Percentiles rank a stretch among this genome's conserved stretches.
Evolutionary conservation across 2,113 vertebrate genomes (phyloP).

Genomic region (Verasper variegatus): DNA sequence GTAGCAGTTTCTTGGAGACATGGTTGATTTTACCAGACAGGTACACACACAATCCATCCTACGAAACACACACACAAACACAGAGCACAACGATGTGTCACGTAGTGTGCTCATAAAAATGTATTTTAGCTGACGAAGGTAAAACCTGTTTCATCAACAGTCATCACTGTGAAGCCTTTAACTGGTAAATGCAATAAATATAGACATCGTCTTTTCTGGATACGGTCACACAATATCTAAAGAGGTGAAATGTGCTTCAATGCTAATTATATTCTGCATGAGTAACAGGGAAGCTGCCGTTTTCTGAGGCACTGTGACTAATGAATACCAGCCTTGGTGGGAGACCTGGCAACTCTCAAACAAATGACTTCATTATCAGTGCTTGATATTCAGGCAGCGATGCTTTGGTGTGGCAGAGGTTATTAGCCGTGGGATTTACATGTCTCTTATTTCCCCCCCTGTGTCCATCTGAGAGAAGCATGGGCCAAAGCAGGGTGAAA

Average conservation of each 20-base stretch:
- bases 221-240: constrained; percentile 44
- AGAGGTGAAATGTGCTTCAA: constrained; percentile 73
- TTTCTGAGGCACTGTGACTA: constrained; percentile 74
- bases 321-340: constrained; percentile 82
- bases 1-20: not conserved
- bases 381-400: constrained; percentile 80
- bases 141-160: constrained; percentile 30
- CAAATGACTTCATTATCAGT: constrained; percentile 84
- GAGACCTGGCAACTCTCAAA: constrained; percentile 81
- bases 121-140: constrained; percentile 20
- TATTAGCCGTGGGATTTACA: constrained; percentile 70
- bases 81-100: not conserved
- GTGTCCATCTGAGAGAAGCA: constrained; percentile 53
- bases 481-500: not conserved
- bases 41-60: constrained; percentile 16
- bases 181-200: constrained; percentile 29
- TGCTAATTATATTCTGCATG: constrained; percentile 75
- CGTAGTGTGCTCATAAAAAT: not conserved
- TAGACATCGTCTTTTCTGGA: constrained; percentile 38
- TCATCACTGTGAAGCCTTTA: constrained; percentile 4
- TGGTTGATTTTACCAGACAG: constrained; percentile 31
- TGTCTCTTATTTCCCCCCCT: constrained; percentile 53
- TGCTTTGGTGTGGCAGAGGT: constrained; percentile 68
- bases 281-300: constrained; percentile 66
- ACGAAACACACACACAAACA: not conserved